Conservation (phyloP, 2,888 invertebrate genomes). For the Thysanoteuthis rhombus region DNA sequence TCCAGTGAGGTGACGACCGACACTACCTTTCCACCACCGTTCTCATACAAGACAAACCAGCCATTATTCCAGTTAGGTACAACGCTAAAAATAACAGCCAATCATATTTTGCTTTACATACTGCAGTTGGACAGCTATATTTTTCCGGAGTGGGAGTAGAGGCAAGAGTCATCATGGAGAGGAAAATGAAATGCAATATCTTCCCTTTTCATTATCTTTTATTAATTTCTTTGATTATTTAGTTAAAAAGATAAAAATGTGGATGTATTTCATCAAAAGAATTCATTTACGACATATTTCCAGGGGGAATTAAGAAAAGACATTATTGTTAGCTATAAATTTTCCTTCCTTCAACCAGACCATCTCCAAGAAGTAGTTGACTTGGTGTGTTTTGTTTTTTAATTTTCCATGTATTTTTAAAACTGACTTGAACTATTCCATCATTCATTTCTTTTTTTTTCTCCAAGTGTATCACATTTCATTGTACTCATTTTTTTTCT, state of each 20-base stretch:
- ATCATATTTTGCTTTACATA: not conserved
- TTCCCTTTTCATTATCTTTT: not conserved
- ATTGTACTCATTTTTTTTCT: too few species aligned
- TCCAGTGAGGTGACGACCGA: not conserved
- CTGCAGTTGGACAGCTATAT: not conserved
- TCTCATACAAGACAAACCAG: slow-evolving; percentile 28
- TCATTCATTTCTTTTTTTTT: too few species aligned
- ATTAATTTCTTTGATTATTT: not conserved
- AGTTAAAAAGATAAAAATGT: not conserved
- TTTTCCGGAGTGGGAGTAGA: not conserved
- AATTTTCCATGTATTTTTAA: too few species aligned
- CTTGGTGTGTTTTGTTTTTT: too few species aligned
- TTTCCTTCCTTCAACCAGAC: too few species aligned
- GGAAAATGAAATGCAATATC: not conserved
- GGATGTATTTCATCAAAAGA: too few species aligned
- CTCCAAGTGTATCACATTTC: too few species aligned
- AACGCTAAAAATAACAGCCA: slow-evolving; percentile 13
- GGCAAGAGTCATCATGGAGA: not conserved
- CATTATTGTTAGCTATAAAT: too few species aligned
- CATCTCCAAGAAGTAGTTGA: too few species aligned
- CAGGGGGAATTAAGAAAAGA: too few species aligned
- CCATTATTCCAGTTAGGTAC: slow-evolving; percentile 26
- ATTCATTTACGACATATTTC: too few species aligned
- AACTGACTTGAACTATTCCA: too few species aligned
- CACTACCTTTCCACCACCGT: slow-evolving; percentile 14